Evolutionary conservation across 2,113 vertebrate genomes (phyloP).

Genomic region (Natator depressus): DNA sequence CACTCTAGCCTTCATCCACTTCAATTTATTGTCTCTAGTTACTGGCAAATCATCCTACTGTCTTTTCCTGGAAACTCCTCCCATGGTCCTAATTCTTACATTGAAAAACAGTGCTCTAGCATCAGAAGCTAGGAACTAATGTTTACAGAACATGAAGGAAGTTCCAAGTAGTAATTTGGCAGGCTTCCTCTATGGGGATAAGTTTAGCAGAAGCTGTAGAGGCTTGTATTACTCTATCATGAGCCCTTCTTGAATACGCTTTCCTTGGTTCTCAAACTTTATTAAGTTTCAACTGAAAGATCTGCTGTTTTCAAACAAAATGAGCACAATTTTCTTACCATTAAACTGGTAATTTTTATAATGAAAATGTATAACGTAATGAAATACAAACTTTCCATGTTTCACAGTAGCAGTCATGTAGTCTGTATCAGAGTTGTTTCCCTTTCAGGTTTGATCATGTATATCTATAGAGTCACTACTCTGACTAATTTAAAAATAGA

Average conservation of each 20-base stretch:
- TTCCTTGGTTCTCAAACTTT: not conserved
- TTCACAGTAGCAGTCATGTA: too few relatives aligned
- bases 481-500: not conserved
- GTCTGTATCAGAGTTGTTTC: not conserved
- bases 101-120: not conserved
- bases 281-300: not conserved
- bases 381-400: not conserved
- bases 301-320: constrained; percentile 16
- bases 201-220: not conserved
- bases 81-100: not conserved
- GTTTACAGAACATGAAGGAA: not conserved
- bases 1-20: not conserved
- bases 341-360: not conserved
- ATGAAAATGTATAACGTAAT: too few relatives aligned
- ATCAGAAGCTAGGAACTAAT: not conserved
- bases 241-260: not conserved
- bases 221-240: not conserved
- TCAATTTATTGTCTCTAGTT: not conserved
- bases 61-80: not conserved
- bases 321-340: not conserved
- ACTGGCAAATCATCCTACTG: not conserved
- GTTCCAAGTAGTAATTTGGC: not conserved
- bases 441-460: not conserved
- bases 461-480: not conserved
- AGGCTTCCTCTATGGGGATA: not conserved